These are phyloP conservation scores for Montipora cactus DNA, from an alignment of 64 coral and sea anemone genomes.

Conservation along the genomic window DNA sequence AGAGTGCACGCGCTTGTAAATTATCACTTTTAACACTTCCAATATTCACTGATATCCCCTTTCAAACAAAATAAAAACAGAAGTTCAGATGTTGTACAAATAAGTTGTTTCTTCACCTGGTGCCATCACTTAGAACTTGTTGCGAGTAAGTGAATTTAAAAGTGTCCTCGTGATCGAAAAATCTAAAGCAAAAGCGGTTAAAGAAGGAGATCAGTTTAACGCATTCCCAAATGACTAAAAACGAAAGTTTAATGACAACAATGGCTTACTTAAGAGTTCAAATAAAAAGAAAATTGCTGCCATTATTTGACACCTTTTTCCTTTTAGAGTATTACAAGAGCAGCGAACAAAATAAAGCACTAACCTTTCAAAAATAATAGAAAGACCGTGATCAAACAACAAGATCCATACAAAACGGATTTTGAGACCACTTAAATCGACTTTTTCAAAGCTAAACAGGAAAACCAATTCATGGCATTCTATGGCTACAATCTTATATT, in stretches of 20 bases:
- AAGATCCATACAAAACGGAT: neutral
- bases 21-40: neutral
- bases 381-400: too few relatives aligned
- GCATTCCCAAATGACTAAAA: neutral
- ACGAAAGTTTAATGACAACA: constrained; percentile 1
- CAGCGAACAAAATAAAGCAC: neutral
- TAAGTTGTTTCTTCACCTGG: constrained; percentile 48
- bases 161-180: neutral
- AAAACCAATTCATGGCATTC: neutral
- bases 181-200: neutral
- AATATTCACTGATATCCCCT: neutral
- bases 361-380: neutral
- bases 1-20: neutral
- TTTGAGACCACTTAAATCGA: neutral
- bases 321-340: constrained; percentile 12
- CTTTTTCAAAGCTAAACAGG: neutral
- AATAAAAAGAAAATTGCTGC: constrained; percentile 43
- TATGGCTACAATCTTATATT: neutral
- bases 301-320: constrained; percentile 47
- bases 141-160: constrained; percentile 18
- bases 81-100: constrained; percentile 35
- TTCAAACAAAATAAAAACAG: neutral
- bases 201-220: neutral
- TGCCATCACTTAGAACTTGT: constrained; percentile 2
- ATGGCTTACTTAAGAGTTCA: constrained; percentile 9